Percentiles rank a stretch among this genome's conserved stretches.
phyloP scores from a whole-genome alignment of 2,797 vertebrate species.

The Malurus splendens region DNA sequence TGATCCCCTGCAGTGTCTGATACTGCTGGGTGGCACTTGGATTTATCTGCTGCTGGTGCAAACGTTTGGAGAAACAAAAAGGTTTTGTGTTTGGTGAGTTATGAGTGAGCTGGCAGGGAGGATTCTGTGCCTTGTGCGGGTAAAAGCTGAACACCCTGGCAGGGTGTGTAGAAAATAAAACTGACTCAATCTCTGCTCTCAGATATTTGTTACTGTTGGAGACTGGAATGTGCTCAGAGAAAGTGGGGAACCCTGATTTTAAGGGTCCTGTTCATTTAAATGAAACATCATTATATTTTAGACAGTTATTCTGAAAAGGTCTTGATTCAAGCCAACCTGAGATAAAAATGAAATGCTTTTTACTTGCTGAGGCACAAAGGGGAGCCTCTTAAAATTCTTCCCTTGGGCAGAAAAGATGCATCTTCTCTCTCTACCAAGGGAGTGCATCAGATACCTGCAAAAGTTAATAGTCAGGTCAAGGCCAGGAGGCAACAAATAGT shows the following conservation, averaged over 20 bases:
- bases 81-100: not conserved
- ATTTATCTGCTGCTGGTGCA: not conserved
- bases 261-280: not conserved
- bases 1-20: not conserved
- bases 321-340: not conserved
- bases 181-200: rapidly evolving
- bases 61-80: not conserved
- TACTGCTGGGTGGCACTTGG: rapidly evolving
- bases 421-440: not conserved
- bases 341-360: not conserved
- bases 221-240: not conserved
- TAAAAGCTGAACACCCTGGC: not conserved
- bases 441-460: not conserved
- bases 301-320: not conserved
- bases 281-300: not conserved
- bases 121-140: not conserved
- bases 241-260: not conserved
- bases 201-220: not conserved
- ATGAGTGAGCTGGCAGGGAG: not conserved
- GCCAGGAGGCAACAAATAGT: not conserved
- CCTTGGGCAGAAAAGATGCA: not conserved
- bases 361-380: not conserved
- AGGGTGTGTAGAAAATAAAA: not conserved
- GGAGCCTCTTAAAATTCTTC: not conserved
- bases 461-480: not conserved